These are phyloP conservation scores for Chaenodraco wilsoni DNA, from an alignment of 2,797 vertebrate species.

Conservation along the genomic window DNA sequence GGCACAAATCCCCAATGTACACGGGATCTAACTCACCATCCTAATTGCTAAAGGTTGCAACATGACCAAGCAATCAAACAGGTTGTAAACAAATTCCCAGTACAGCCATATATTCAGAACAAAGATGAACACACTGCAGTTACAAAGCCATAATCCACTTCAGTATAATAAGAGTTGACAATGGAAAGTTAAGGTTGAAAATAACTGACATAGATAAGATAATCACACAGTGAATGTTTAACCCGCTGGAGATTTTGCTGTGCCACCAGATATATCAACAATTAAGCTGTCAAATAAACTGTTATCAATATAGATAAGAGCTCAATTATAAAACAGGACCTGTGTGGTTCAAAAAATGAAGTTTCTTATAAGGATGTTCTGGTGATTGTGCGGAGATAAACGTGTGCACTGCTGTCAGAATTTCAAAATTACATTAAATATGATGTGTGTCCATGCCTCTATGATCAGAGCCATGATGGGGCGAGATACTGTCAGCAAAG, in stretches of 20 bases:
- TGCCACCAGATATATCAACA: slow-evolving; percentile 22
- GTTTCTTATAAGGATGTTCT: background rate
- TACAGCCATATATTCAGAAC: background rate
- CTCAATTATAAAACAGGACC: background rate
- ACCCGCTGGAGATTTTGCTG: slow-evolving; percentile 16
- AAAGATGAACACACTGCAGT: background rate
- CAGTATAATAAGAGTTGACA: background rate
- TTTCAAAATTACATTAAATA: background rate
- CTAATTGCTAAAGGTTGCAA: background rate
- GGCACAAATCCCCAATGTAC: background rate
- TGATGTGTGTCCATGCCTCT: background rate
- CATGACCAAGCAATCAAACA: background rate
- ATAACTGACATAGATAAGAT: slow-evolving; percentile 9
- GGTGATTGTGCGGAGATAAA: background rate
- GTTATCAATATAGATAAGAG: background rate
- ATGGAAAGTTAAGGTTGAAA: background rate
- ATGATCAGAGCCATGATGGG: slow-evolving; percentile 5
- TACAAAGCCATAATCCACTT: background rate
- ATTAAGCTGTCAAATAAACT: slow-evolving; percentile 9
- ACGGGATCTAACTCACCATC: background rate
- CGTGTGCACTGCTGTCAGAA: background rate
- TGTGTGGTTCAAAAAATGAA: background rate
- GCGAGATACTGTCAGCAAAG: slow-evolving; percentile 70
- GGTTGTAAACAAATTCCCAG: slow-evolving; percentile 2
- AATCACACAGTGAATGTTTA: slow-evolving; percentile 2